Percentiles rank a stretch among this genome's conserved stretches.
These are phyloP conservation scores for Phylloscopus trochiloides DNA, from an alignment of 2,113 vertebrate species.

Conservation along the genomic window DNA sequence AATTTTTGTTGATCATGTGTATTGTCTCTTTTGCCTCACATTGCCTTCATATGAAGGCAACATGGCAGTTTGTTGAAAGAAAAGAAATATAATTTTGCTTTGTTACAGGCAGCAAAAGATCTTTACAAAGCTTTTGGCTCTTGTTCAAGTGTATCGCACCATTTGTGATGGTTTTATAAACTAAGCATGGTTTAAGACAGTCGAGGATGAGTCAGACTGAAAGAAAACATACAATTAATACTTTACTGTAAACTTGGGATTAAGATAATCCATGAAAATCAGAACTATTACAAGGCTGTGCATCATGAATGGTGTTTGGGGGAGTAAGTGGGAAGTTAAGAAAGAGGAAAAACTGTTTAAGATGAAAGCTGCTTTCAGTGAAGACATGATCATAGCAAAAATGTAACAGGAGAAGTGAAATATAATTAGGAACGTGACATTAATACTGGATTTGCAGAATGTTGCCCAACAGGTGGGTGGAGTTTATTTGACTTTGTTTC, in stretches of 20 bases:
- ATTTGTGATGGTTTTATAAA: conserved; percentile 33
- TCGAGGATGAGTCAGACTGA: background rate
- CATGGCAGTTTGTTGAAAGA: background rate
- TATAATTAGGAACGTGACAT: conserved; percentile 49
- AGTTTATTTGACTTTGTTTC: conserved; percentile 35
- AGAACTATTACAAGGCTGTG: background rate
- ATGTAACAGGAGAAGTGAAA: conserved; percentile 47
- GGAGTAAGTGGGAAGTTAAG: background rate
- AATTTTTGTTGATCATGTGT: background rate
- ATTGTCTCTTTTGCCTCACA: background rate
- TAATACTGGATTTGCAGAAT: conserved; percentile 22
- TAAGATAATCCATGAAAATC: conserved; percentile 17
- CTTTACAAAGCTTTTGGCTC: background rate
- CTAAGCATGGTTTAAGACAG: background rate
- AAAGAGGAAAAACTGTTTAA: background rate
- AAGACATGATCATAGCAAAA: background rate
- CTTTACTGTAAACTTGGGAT: background rate
- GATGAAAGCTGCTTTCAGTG: background rate
- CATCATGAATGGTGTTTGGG: background rate
- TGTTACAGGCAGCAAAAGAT: background rate
- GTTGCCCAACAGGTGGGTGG: conserved; percentile 60
- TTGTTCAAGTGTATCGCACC: background rate
- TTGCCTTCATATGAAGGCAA: background rate
- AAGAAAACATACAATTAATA: conserved; percentile 30
- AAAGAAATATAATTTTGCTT: background rate